Evolutionary conservation across 2,888 invertebrate genomes (phyloP), one percentile per base, ranked within the genome.

Genomic region (Himalopsyche kuldschensis): DNA sequence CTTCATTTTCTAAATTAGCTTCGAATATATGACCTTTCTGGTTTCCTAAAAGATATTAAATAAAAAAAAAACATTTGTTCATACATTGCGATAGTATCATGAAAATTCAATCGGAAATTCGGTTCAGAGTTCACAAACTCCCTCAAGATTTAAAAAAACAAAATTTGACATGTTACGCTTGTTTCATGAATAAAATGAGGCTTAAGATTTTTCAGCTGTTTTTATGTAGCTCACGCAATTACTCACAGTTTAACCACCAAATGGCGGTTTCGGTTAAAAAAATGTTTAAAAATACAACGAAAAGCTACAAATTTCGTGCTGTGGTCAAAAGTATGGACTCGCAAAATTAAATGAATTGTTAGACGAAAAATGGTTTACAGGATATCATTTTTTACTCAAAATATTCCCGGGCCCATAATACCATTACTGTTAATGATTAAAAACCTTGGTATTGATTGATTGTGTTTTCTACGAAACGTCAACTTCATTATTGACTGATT

Each of bases 221-320:
- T 81, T 77, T 77, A 77, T 81, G 81, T 77, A 77, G 81, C 76
- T 55, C 17, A 77, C 81, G 81, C 55, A 77, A 81, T 77, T 81
- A 81, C 81, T 76, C 77, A 27, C 41, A 75, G 35, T 75, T 35
- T 77, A 76, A 78, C 47, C 77, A 46, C 55, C 75, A 41, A 20
- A 81, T 32, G 75, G 75, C 27, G 47, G 80, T 35, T 24, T 30
- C 46, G 24, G 80, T 46, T 20, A 31, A 47, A 30, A 78, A 63
- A 80, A 80, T 75, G 35, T 31, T 31, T 15, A 75, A 80, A 80
- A 75, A 75, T 41, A 75, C 75, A 75, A 80, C 69, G 75, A 80
- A 78, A 78, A 78, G 78, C 30, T 48, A 78, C 46, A 78, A 78
- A 47, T 77, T 77, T 77, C n/a, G n/a, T 31, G 31, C 76, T 76